Percentiles rank a stretch among this genome's conserved stretches.
These are phyloP conservation scores for Acholoe squamosa DNA, from an alignment of 2,888 invertebrate species.

Conservation along the genomic window DNA sequence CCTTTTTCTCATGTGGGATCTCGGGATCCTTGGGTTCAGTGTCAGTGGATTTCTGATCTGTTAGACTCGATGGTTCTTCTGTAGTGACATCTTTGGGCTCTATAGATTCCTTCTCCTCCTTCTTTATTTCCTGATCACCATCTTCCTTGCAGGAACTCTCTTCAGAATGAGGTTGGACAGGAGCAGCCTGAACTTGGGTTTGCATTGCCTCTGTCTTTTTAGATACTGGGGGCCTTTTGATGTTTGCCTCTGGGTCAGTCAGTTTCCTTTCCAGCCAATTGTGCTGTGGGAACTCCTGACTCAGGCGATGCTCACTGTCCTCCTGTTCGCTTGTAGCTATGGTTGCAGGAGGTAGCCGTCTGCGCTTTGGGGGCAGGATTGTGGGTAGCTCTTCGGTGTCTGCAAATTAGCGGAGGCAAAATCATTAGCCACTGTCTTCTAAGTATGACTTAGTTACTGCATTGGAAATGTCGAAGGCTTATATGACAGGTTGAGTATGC, in stretches of 20 bases:
- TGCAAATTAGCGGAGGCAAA: slow-evolving; percentile 37
- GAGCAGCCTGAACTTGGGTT: background rate
- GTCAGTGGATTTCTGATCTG: too few relatives aligned
- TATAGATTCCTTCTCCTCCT: background rate
- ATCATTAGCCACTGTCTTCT: too few relatives aligned
- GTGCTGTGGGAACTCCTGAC: slow-evolving; percentile 72
- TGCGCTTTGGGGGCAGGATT: slow-evolving; percentile 70
- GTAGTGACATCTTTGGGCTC: too few relatives aligned
- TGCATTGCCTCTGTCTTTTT: background rate
- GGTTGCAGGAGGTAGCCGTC: slow-evolving; percentile 59
- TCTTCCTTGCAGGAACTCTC: background rate
- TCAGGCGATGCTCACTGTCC: slow-evolving; percentile 68
- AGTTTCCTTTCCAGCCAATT: slow-evolving; percentile 86
- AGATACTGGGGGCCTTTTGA: background rate
- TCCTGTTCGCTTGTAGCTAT: background rate
- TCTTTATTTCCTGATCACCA: background rate
- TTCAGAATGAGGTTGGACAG: background rate
- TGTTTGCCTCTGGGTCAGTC: slow-evolving; percentile 78
- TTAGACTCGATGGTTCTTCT: too few relatives aligned
- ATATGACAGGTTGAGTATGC: too few relatives aligned
- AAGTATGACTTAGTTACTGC: too few relatives aligned
- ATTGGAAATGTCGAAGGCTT: too few relatives aligned
- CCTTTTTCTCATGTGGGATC: too few relatives aligned
- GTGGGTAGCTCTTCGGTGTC: slow-evolving; percentile 71
- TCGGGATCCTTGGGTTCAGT: too few relatives aligned